These are phyloP conservation scores for Ophioninae sp. DNA, from an alignment of 2,888 invertebrate species.

Conservation along the genomic window DNA sequence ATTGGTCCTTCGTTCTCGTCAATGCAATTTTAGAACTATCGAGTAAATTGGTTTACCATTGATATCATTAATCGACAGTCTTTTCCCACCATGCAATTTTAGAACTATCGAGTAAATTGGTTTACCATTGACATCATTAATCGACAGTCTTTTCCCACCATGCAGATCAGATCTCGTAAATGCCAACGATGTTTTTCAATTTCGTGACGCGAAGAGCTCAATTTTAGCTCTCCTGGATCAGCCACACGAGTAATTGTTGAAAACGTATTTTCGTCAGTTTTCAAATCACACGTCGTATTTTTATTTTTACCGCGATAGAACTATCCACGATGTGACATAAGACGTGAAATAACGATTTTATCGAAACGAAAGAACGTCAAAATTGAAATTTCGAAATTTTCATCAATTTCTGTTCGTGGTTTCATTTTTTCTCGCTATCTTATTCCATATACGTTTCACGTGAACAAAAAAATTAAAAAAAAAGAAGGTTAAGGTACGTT, in stretches of 20 bases:
- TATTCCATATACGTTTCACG: slow-evolving; percentile 9
- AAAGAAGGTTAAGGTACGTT: neutral
- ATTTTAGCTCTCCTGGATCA: neutral
- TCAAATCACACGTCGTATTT: neutral
- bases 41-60: neutral
- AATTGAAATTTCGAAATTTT: slow-evolving; percentile 7
- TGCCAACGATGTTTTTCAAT: neutral
- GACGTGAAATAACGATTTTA: slow-evolving; percentile 11
- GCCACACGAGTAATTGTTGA: neutral
- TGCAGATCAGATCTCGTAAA: neutral
- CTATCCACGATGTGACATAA: neutral
- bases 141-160: neutral
- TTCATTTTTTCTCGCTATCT: neutral
- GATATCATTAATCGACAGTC: neutral
- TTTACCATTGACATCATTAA: neutral
- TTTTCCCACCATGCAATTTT: neutral
- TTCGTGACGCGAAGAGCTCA: neutral
- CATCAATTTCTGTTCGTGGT: slow-evolving; percentile 5
- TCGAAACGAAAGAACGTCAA: slow-evolving; percentile 15
- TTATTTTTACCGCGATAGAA: neutral
- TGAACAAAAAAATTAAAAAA: neutral
- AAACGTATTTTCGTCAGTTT: neutral
- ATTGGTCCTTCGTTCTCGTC: neutral
- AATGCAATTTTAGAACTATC: too few relatives aligned
- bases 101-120: too few relatives aligned